phyloP scores from a whole-genome alignment of 2,888 invertebrate species.

The Stratiomys singularior region DNA sequence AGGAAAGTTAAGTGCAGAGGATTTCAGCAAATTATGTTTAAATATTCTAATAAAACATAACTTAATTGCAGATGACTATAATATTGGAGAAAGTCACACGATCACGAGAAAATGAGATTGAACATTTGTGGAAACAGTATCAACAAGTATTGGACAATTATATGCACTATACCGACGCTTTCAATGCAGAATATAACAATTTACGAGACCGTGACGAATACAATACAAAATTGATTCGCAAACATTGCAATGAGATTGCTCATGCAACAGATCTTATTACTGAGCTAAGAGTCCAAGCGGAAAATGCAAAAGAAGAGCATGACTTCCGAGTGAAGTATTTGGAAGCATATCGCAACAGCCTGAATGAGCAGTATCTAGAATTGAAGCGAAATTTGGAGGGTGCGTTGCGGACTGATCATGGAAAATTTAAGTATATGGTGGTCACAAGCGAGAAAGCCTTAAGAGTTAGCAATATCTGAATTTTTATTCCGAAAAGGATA shows the following conservation, averaged over 20 bases:
- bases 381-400: constrained; percentile 69
- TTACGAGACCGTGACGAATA: constrained; percentile 65
- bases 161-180: constrained; percentile 63
- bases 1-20: too few relatives aligned
- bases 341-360: constrained; percentile 66
- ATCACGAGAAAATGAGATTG: constrained; percentile 67
- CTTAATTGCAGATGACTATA: constrained; percentile 60
- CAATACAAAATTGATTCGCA: constrained; percentile 61
- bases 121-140: constrained; percentile 66
- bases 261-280: constrained; percentile 60
- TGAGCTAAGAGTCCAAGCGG: constrained; percentile 66
- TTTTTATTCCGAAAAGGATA: too few relatives aligned
- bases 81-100: constrained; percentile 64
- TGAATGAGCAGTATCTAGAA: constrained; percentile 66
- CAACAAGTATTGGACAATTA: constrained; percentile 64
- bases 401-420: constrained; percentile 67
- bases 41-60: too few relatives aligned
- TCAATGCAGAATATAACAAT: constrained; percentile 65
- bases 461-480: constrained; percentile 63
- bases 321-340: constrained; percentile 67
- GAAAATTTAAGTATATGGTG: constrained; percentile 71
- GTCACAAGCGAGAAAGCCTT: constrained; percentile 71
- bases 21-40: too few relatives aligned
- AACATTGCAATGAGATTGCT: constrained; percentile 62
- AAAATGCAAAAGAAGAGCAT: constrained; percentile 66